Conservation (phyloP, 2,888 invertebrate species). For the Noctua pronuba region DNA sequence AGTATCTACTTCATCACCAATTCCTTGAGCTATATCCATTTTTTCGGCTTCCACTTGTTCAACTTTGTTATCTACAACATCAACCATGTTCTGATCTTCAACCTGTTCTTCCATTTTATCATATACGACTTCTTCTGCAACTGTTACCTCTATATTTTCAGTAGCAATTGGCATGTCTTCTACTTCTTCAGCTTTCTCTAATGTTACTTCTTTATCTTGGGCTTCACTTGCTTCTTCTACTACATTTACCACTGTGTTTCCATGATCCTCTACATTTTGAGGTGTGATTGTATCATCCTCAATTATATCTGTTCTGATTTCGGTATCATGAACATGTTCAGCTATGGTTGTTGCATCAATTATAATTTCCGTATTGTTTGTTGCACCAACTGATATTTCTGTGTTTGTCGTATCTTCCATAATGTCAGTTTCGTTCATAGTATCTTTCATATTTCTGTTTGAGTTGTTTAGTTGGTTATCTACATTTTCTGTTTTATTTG, state of each 20-base stretch:
- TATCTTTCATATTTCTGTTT: slow-evolving; percentile 5
- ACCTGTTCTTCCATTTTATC: slow-evolving; percentile 37
- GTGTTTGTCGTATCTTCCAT: slow-evolving; percentile 18
- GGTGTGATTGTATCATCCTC: slow-evolving; percentile 6
- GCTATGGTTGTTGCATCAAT: slow-evolving; percentile 32
- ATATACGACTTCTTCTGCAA: slow-evolving; percentile 42
- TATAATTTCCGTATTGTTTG: slow-evolving; percentile 9
- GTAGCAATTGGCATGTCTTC: slow-evolving; percentile 19
- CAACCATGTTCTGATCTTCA: slow-evolving; percentile 30
- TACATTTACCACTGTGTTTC: slow-evolving; percentile 15
- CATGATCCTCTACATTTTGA: slow-evolving; percentile 17
- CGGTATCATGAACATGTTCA: slow-evolving; percentile 29
- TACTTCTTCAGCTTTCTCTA: slow-evolving; percentile 24
- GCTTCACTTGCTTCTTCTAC: slow-evolving; percentile 18
- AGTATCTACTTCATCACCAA: slow-evolving; percentile 31
- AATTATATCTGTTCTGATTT: slow-evolving; percentile 3
- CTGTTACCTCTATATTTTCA: slow-evolving; percentile 39
- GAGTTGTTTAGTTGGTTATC: slow-evolving; percentile 11
- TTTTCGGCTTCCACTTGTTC: slow-evolving; percentile 15
- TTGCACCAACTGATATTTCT: slow-evolving; percentile 21
- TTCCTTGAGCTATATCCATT: slow-evolving; percentile 27
- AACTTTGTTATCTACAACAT: slow-evolving; percentile 18
- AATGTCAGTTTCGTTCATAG: slow-evolving; percentile 2
- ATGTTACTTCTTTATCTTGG: slow-evolving; percentile 37
- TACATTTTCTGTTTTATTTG: not conserved